Conservation (phyloP, 2,888 invertebrate species). For the Synergus umbraculus region DNA sequence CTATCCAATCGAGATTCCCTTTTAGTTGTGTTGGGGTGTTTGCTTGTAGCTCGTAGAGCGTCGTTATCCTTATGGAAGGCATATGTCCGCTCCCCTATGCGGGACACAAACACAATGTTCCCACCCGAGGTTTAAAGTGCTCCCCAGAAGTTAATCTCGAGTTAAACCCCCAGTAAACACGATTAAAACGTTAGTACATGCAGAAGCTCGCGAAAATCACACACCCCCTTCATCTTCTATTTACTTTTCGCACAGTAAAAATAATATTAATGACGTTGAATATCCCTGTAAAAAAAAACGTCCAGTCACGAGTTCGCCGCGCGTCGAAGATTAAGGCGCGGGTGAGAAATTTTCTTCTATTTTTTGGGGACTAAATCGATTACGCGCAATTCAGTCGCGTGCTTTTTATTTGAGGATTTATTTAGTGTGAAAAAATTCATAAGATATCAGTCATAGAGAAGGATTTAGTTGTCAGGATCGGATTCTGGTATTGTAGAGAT, state of each 20-base stretch:
- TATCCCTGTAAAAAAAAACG: slow-evolving; percentile 44
- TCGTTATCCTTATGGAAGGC: slow-evolving; percentile 55
- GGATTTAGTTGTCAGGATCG: background rate
- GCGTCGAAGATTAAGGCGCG: slow-evolving; percentile 12
- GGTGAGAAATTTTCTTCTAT: background rate
- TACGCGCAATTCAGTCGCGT: background rate
- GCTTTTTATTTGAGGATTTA: slow-evolving; percentile 14
- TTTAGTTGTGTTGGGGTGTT: slow-evolving; percentile 38
- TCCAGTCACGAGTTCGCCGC: slow-evolving; percentile 23
- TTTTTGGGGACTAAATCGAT: background rate
- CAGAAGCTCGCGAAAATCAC: slow-evolving; percentile 53
- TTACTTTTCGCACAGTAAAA: slow-evolving; percentile 72
- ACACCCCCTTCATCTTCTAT: slow-evolving; percentile 52
- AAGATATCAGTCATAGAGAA: background rate
- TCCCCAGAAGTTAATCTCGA: slow-evolving; percentile 70
- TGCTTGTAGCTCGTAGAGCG: slow-evolving; percentile 42
- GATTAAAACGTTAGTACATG: slow-evolving; percentile 68
- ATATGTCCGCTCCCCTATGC: slow-evolving; percentile 45
- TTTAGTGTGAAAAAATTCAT: slow-evolving; percentile 7
- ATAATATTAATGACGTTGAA: slow-evolving; percentile 61
- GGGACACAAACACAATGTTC: slow-evolving; percentile 51
- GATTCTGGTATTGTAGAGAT: background rate
- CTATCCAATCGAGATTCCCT: slow-evolving; percentile 47
- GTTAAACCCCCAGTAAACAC: slow-evolving; percentile 73
- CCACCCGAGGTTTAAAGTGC: slow-evolving; percentile 67